Evolutionary conservation across 2,797 vertebrate genomes (phyloP), one percentile per base, ranked within the genome.

Genomic region (Epinephelus awoara): DNA sequence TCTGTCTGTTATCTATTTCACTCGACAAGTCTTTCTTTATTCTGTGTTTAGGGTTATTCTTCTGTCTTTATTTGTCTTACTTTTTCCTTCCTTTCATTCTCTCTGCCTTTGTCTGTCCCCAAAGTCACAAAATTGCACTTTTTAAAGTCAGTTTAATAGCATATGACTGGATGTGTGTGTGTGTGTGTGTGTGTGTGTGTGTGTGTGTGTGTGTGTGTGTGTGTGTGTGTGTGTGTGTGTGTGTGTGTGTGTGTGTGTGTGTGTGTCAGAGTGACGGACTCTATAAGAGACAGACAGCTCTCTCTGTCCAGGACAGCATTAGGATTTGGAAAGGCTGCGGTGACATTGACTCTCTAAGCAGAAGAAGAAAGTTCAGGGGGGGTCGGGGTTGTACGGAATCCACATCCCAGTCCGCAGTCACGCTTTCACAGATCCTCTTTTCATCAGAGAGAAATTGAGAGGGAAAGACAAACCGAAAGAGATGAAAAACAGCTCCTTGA

Each of bases 401-500:
- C 25, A 59, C 4, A 57, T 57, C 34, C 0, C 1, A 67, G 62
- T 29, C 23, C 29, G 6, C 11, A 14, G 17, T 49, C 67, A 17
- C 21, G 27, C 25, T 74, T 81, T 52, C 50, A 67, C 12, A 13
- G 9, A 77, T 77, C 50, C 17, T 68, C 34, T 4, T 85, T 82
- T 80, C 27, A 76, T 72, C 50, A 6, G 29, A 58, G 52, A 73
- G 54, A 75, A 82, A 73, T 12, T 21, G 34, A 42, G 65, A 67
- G 14, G 18, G 61, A 67, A 61, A 79, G 72, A 73, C 58, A 64
- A 62, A 76, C 63, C 4, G 67, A 82, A 29, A 73, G 14, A 77
- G 62, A 83, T 71, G 66, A 79, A 85, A 89, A 86, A 81, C 47
- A 42, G 67, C 79, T 66, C 57, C 76, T 79, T 80, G 72, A 77